phyloP scores from a whole-genome alignment of 2,888 invertebrate genomes.

The Pristionchus mayeri region DNA sequence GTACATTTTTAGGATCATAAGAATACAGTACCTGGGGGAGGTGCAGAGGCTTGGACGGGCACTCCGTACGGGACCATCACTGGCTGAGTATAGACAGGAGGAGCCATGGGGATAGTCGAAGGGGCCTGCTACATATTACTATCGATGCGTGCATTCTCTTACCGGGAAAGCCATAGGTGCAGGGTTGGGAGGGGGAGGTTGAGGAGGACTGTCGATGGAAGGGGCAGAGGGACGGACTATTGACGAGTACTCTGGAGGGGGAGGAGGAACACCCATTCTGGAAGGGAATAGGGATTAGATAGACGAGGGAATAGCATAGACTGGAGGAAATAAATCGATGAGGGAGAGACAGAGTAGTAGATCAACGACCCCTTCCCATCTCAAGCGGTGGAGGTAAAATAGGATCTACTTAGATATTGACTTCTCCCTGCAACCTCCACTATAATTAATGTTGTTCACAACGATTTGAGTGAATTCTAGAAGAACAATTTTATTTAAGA shows the following conservation, averaged over 20 bases:
- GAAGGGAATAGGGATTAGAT: background rate
- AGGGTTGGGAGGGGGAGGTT: background rate
- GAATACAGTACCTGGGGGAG: background rate
- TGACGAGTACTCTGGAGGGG: conserved; percentile 9
- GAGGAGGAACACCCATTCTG: conserved; percentile 17
- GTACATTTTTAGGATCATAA: background rate
- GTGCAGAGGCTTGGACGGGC: background rate
- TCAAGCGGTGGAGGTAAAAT: too few relatives aligned
- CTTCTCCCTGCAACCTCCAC: background rate
- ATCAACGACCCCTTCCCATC: background rate
- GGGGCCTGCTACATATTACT: background rate
- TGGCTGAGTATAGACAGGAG: background rate
- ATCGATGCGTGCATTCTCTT: too few relatives aligned
- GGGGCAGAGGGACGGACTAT: background rate
- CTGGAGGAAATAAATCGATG: background rate
- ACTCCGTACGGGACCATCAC: conserved; percentile 34
- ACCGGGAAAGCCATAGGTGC: background rate
- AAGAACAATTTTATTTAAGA: conserved; percentile 45
- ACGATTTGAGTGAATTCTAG: background rate
- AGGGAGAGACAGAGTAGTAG: background rate
- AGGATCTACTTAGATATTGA: background rate
- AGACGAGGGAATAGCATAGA: background rate
- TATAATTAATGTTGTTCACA: background rate
- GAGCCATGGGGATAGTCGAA: background rate
- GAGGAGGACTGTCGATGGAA: conserved; percentile 10